Conservation (phyloP, 1,140 invertebrate genomes). For the Drosophila santomea region DNA sequence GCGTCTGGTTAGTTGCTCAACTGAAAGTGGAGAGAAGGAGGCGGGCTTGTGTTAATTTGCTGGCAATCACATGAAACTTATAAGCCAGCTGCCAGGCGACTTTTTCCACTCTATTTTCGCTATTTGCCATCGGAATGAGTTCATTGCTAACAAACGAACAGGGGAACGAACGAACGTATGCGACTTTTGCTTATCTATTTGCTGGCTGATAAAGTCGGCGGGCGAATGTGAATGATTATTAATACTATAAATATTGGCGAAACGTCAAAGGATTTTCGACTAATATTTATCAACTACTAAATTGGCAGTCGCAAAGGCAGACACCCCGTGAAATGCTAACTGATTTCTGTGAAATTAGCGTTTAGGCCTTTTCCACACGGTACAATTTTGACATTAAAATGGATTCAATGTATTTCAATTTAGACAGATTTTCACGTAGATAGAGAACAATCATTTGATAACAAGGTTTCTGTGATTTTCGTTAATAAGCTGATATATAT, state of each 20-base stretch:
- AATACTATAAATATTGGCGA: constrained; percentile 78
- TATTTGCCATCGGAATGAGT: constrained; percentile 47
- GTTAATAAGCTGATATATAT: too few species aligned
- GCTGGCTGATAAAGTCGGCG: constrained; percentile 62
- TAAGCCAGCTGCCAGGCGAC: constrained; percentile 58
- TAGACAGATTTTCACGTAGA: too few species aligned
- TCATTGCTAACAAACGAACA: constrained; percentile 42
- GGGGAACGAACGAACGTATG: constrained; percentile 18
- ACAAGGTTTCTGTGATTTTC: too few species aligned
- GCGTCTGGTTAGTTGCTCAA: constrained; percentile 47
- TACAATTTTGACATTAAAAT: neutral
- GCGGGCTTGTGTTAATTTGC: constrained; percentile 61
- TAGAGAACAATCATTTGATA: too few species aligned
- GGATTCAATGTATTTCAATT: neutral
- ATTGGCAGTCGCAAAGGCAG: constrained; percentile 28
- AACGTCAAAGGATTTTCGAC: constrained; percentile 74
- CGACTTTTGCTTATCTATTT: constrained; percentile 53
- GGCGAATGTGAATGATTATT: constrained; percentile 62
- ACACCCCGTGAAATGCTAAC: constrained; percentile 10
- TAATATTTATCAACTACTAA: constrained; percentile 63
- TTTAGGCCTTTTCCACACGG: neutral
- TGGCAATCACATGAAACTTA: constrained; percentile 67
- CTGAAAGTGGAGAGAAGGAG: constrained; percentile 44
- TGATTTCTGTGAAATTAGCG: neutral
- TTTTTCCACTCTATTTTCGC: constrained; percentile 49